Conservation (phyloP, 2,888 invertebrate genomes). For the Pyrochroa serraticornis region DNA sequence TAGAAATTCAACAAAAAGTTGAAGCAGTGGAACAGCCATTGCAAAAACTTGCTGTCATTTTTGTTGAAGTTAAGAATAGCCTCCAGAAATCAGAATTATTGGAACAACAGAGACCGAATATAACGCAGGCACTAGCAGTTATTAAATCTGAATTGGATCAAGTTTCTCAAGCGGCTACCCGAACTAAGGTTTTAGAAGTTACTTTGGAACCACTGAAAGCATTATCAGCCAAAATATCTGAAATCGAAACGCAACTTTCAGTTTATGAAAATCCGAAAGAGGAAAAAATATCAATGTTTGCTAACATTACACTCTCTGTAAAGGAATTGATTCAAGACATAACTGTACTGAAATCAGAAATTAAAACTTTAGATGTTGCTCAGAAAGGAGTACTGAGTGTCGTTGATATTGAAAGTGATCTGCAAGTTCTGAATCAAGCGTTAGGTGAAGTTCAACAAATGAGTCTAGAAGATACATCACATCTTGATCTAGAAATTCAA, state of each 20-base stretch:
- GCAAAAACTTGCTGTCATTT: neutral
- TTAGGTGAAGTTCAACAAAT: slow-evolving; percentile 1
- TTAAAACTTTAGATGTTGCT: slow-evolving; percentile 11
- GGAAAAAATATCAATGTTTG: slow-evolving; percentile 3
- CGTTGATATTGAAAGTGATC: slow-evolving; percentile 25
- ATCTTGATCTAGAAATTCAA: neutral
- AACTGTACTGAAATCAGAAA: slow-evolving; percentile 21
- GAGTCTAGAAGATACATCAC: no score
- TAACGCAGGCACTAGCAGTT: neutral
- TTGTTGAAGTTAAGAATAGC: neutral
- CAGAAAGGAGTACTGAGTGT: slow-evolving; percentile 32
- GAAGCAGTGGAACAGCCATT: neutral
- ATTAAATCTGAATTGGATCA: neutral
- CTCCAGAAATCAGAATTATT: neutral
- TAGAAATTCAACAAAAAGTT: neutral
- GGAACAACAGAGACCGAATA: neutral
- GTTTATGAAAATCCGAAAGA: neutral
- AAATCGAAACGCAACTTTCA: neutral
- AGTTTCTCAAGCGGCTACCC: neutral
- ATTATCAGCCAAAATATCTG: neutral
- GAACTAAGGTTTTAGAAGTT: neutral
- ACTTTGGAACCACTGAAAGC: neutral
- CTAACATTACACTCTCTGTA: slow-evolving; percentile 23
- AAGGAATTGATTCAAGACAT: slow-evolving; percentile 27
- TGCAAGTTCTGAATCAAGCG: slow-evolving; percentile 16